A percentile compares a stretch with the other conserved stretches of the same genome.
These are phyloP conservation scores for Antedon bifida DNA, from an alignment of 35 echinoderm and acorn worm genomes.

Conservation along the genomic window DNA sequence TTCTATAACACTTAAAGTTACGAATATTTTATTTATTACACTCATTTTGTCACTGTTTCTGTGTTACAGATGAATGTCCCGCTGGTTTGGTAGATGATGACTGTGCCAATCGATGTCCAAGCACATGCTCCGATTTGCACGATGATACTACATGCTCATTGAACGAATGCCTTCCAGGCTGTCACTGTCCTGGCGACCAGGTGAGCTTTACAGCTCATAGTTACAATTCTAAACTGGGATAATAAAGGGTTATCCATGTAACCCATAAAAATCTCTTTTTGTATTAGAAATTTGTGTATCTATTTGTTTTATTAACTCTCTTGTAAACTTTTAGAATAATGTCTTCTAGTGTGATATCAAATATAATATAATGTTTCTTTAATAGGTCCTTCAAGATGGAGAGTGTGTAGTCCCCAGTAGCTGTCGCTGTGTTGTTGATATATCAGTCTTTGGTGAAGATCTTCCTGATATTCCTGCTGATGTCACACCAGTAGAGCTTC, in stretches of 20 bases:
- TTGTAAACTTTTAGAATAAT: too few relatives aligned
- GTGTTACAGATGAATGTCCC: background rate
- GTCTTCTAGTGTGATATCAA: too few relatives aligned
- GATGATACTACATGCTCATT: background rate
- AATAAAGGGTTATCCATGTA: too few relatives aligned
- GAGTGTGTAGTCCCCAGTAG: background rate
- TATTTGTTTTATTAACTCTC: background rate
- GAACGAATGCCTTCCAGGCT: background rate
- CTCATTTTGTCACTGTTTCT: too few relatives aligned
- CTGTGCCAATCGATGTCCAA: constrained; percentile 3
- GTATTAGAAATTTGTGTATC: background rate
- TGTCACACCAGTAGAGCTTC: background rate
- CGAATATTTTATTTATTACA: too few relatives aligned
- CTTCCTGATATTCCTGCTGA: background rate
- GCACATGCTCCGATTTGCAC: background rate
- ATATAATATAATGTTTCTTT: too few relatives aligned
- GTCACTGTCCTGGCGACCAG: background rate
- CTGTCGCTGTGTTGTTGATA: background rate
- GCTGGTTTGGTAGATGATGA: background rate
- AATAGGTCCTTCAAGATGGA: constrained; percentile 1
- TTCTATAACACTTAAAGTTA: too few relatives aligned
- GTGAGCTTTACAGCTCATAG: background rate
- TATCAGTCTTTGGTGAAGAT: background rate
- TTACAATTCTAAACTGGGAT: background rate
- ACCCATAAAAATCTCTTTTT: too few relatives aligned